Percentiles rank a stretch among this genome's conserved stretches.
These are phyloP conservation scores for Heloderma charlesbogerti DNA, from an alignment of 2,113 vertebrate genomes.

Conservation along the genomic window DNA sequence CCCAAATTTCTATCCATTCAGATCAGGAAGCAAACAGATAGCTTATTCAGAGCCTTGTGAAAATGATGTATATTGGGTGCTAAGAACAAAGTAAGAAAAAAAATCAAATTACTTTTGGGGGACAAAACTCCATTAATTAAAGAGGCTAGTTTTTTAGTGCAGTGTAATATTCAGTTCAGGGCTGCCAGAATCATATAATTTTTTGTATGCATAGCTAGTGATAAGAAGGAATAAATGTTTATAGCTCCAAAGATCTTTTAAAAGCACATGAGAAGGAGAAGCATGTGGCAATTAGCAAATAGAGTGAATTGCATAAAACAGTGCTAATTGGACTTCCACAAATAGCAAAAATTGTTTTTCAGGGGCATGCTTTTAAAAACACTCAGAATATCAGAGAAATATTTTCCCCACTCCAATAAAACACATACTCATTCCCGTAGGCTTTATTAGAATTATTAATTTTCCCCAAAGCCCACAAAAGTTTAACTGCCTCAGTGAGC, in stretches of 20 bases:
- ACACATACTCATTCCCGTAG: not conserved
- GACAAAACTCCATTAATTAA: not conserved
- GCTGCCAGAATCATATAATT: not conserved
- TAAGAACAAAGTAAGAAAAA: not conserved
- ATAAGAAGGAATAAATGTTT: not conserved
- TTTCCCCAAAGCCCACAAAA: not conserved
- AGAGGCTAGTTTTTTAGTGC: constrained; percentile 13
- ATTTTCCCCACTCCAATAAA: not conserved
- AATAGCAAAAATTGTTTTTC: not conserved
- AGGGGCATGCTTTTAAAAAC: not conserved
- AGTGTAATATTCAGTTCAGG: not conserved
- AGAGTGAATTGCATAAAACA: constrained; percentile 12
- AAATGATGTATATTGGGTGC: not conserved
- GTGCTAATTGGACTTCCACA: not conserved
- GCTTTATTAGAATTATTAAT: not conserved
- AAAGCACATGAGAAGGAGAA: not conserved
- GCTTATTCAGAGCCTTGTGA: not conserved
- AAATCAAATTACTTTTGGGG: not conserved
- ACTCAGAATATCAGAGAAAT: not conserved
- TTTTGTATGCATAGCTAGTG: not conserved
- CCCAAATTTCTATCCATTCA: not conserved
- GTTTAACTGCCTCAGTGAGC: not conserved
- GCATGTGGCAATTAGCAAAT: not conserved
- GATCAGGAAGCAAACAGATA: not conserved
- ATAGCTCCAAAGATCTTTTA: not conserved